phyloP scores from a whole-genome alignment of 2,888 invertebrate species.

The Chymomyza caudatula region DNA sequence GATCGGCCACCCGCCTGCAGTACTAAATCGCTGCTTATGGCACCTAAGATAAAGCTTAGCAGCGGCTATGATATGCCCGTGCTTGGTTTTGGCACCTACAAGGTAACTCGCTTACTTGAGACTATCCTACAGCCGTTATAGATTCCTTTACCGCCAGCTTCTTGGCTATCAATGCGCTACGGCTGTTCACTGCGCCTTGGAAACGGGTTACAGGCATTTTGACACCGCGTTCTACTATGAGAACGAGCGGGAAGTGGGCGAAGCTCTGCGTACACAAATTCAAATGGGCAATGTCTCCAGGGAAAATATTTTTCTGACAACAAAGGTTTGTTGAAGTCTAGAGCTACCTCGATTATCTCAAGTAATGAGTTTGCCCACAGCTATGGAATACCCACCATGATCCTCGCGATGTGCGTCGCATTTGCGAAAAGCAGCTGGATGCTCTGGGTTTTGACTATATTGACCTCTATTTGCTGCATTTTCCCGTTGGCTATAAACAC shows the following conservation, averaged over 20 bases:
- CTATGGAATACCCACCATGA: slow-evolving; percentile 65
- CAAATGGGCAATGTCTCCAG: slow-evolving; percentile 82
- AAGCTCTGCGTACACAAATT: slow-evolving; percentile 81
- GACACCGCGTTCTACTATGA: slow-evolving; percentile 82
- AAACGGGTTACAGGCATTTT: slow-evolving; percentile 85
- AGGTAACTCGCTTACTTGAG: neutral
- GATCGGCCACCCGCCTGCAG: slow-evolving; percentile 42
- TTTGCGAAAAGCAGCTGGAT: slow-evolving; percentile 81
- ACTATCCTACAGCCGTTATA: neutral
- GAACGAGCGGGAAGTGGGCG: slow-evolving; percentile 84
- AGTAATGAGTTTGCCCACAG: slow-evolving; percentile 18
- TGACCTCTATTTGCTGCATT: slow-evolving; percentile 88
- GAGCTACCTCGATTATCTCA: neutral
- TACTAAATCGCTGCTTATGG: slow-evolving; percentile 12
- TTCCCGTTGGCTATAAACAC: slow-evolving; percentile 84
- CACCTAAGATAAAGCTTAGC: neutral
- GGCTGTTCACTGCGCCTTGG: slow-evolving; percentile 84
- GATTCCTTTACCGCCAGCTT: neutral
- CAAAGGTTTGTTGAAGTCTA: slow-evolving; percentile 73
- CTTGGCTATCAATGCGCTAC: slow-evolving; percentile 12
- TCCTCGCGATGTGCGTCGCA: slow-evolving; percentile 48
- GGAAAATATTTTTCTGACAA: slow-evolving; percentile 83
- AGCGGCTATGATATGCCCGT: neutral
- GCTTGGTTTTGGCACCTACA: neutral
- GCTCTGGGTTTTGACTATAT: slow-evolving; percentile 85